phyloP scores from a whole-genome alignment of 64 coral and sea anemone genomes.

The Acropora tenuis region DNA sequence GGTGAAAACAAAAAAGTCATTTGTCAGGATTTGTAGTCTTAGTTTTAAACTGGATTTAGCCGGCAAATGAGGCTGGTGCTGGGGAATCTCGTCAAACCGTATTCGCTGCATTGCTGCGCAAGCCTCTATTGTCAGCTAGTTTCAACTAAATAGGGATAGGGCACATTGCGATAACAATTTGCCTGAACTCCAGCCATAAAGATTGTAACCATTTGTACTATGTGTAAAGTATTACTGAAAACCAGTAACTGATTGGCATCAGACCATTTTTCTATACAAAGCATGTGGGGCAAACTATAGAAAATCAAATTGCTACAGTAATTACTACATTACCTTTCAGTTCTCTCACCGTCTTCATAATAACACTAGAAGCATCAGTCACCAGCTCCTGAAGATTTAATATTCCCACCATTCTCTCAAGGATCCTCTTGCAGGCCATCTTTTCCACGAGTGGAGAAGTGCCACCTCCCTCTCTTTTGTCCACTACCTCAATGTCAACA shows the following conservation, averaged over 20 bases:
- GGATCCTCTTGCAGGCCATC: constrained; percentile 41
- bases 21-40: neutral
- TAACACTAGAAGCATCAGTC: constrained; percentile 43
- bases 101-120: neutral
- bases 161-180: neutral
- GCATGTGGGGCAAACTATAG: neutral
- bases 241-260: neutral
- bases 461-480: constrained; percentile 44
- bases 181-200: neutral
- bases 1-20: neutral
- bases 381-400: constrained; percentile 39
- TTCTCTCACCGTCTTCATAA: constrained; percentile 46
- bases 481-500: constrained; percentile 64
- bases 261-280: neutral
- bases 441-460: constrained; percentile 60
- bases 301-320: neutral
- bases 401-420: constrained; percentile 42
- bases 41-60: neutral
- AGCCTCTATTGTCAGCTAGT: neutral
- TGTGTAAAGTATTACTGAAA: neutral
- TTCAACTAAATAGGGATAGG: neutral
- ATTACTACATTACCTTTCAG: constrained; percentile 17
- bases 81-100: neutral
- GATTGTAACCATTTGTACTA: neutral
- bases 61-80: neutral